Evolutionary conservation across 2,113 vertebrate species (phyloP).

Genomic region (Okapia johnstoni): DNA sequence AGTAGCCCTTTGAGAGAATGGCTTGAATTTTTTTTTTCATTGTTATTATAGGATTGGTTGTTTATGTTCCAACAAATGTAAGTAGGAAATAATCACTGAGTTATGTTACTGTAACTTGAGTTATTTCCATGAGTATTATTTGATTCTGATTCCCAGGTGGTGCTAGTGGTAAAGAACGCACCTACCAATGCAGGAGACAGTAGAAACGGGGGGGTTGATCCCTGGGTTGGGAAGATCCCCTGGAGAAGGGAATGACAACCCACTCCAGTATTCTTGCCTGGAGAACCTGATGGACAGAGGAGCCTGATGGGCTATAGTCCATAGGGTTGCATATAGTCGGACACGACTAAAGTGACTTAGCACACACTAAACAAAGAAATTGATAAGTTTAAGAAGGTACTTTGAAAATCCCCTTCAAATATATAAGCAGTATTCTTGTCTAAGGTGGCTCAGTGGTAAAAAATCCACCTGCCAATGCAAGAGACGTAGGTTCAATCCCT

Average conservation of each 20-base stretch:
- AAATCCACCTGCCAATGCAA: background rate
- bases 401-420: background rate
- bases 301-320: background rate
- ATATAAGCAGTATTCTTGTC: background rate
- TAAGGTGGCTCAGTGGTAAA: background rate
- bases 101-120: background rate
- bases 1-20: background rate
- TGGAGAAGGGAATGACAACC: background rate
- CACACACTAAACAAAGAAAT: background rate
- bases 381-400: background rate
- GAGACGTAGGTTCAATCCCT: background rate
- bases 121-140: background rate
- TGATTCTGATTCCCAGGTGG: background rate
- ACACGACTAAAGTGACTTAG: background rate
- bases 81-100: background rate
- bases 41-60: background rate
- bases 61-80: background rate
- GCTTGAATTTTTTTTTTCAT: background rate
- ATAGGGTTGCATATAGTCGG: background rate
- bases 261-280: background rate
- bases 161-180: background rate
- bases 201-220: accelerated
- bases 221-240: background rate
- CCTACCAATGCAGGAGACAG: background rate
- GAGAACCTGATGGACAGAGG: background rate